Conservation (phyloP, 2,888 invertebrate genomes). For the Hirtodrosophila confusa region DNA sequence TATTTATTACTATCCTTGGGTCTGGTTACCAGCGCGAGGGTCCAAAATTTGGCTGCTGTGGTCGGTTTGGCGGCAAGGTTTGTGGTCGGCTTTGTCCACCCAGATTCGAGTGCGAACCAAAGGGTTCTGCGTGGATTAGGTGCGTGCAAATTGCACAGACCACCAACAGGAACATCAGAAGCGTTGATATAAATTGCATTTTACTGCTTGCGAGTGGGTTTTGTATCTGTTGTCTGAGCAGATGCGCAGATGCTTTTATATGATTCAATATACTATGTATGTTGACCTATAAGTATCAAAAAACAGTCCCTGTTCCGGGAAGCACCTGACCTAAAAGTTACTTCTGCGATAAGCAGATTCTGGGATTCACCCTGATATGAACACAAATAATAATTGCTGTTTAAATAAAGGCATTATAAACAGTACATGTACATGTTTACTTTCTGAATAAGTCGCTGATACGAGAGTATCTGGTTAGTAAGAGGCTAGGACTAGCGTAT, state of each 20-base stretch:
- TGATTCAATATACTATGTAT: neutral
- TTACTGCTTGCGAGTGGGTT: conserved; percentile 21
- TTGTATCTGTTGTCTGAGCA: neutral
- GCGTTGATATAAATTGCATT: conserved; percentile 46
- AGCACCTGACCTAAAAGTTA: conserved; percentile 15
- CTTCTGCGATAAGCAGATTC: conserved; percentile 4
- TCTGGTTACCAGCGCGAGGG: conserved; percentile 12
- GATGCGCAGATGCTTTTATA: conserved; percentile 17
- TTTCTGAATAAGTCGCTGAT: no score
- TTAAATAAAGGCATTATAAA: no score
- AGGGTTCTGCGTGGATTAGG: conserved; percentile 19
- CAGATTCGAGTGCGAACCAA: neutral
- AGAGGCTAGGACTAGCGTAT: no score
- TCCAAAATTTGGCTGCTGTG: conserved; percentile 23
- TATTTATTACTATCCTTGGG: conserved; percentile 4
- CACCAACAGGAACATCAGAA: conserved; percentile 34
- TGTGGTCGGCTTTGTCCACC: conserved; percentile 24
- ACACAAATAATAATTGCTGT: no score
- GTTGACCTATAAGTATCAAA: neutral
- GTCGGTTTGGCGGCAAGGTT: conserved; percentile 46
- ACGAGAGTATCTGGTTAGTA: no score
- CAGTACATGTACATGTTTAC: no score
- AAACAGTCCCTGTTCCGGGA: conserved; percentile 19
- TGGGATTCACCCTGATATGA: conserved; percentile 11
- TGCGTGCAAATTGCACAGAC: conserved; percentile 34